Evolutionary conservation across 2,113 vertebrate species (phyloP), one percentile per base, ranked within the genome.

Genomic region (Odontesthes bonariensis): DNA sequence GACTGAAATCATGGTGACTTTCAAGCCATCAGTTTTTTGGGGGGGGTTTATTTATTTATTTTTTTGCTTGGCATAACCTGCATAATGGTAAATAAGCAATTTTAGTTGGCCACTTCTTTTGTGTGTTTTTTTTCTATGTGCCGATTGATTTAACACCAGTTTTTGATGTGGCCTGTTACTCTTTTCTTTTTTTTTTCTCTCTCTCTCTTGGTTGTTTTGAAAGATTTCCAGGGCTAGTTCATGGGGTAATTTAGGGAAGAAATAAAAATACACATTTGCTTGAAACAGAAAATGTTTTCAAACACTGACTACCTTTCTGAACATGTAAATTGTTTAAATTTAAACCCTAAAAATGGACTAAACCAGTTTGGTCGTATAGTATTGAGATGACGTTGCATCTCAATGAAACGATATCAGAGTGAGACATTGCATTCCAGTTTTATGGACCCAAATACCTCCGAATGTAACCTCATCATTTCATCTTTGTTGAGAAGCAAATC

Each of bases 1-100:
- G 88, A 84, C 84, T 80, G 62, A 85, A 87, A 83, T 88, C 73
- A 73, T 31, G 35, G 64, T 49, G 46, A 69, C 79, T 89, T 75
- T 81, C 65, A 79, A 86, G 44, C 57, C 69, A n/a, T 63, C 69
- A 33, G n/a, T 80, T 85, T 76, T 38, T 38, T 38, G 35, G 27
- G 1, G 27, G 27, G 27, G 27, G n/a, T n/a, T 27, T 27, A 27
- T 27, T 27, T 2, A 27, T 27, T 38, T 38, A 8, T 55, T 51
- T 68, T 73, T 75, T 51, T 57, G 73, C 32, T 74, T 64, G 74
- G 77, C 63, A 32, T 5, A 20, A 69, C 23, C 59, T 60, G 53
- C 8, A 0, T 55, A 80, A 75, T 32, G 44, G 33, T 69, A 63
- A 82, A 57, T 69, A 74, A 79, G 58, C 71, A 78, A 75, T 84